Percentiles rank a stretch among this genome's conserved stretches.
Evolutionary conservation across 2,113 vertebrate species (phyloP).

Genomic region (Pterocles orientalis): DNA sequence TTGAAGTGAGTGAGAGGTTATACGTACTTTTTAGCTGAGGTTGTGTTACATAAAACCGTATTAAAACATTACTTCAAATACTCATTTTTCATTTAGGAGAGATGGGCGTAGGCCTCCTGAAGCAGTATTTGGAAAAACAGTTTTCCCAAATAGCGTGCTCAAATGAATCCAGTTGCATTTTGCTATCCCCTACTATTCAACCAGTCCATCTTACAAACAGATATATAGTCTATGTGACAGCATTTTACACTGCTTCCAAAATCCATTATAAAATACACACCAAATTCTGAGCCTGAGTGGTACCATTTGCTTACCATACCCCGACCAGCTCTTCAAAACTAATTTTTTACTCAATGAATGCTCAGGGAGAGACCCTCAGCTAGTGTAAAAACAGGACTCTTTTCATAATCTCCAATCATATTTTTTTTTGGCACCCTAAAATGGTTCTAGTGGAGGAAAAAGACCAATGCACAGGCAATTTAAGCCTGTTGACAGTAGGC

Average conservation of each 20-base stretch:
- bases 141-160: neutral
- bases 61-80: constrained; percentile 15
- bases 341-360: neutral
- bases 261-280: neutral
- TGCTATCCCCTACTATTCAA: neutral
- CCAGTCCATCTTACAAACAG: neutral
- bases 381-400: neutral
- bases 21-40: neutral
- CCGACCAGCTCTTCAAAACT: neutral
- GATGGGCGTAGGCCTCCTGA: neutral
- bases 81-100: neutral
- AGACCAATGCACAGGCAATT: neutral
- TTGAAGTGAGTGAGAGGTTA: constrained; percentile 22
- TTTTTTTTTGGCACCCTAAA: neutral
- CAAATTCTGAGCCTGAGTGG: neutral
- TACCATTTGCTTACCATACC: neutral
- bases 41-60: constrained; percentile 1
- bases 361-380: neutral
- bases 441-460: neutral
- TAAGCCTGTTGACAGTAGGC: neutral
- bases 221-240: neutral
- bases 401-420: neutral
- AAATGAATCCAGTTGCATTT: neutral
- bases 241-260: neutral
- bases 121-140: neutral